Evolutionary conservation across 1,140 invertebrate genomes (phyloP).

Genomic region (Leguminivora glycinivorella): DNA sequence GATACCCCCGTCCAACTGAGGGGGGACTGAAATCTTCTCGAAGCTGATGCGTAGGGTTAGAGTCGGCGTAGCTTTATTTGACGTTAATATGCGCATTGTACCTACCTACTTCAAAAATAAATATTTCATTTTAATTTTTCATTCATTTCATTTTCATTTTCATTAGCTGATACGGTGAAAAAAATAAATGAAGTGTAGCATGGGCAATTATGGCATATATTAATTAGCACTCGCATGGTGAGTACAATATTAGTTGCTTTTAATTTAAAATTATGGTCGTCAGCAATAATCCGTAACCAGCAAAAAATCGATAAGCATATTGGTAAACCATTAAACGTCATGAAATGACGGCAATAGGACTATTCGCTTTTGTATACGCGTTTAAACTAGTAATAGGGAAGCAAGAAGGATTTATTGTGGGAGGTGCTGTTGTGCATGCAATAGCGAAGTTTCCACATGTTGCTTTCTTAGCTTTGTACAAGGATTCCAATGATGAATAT

Average conservation of each 20-base stretch:
- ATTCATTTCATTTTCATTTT: no score
- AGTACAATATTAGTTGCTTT: not conserved
- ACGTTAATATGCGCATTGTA: no score
- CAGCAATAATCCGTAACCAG: not conserved
- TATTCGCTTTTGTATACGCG: not conserved
- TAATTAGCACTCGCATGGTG: no score
- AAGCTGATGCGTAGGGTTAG: no score
- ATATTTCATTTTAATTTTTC: no score
- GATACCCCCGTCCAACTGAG: no score
- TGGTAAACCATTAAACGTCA: not conserved
- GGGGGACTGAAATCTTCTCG: no score
- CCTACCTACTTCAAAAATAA: no score
- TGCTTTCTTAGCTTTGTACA: constrained; percentile 13
- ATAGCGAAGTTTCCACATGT: constrained; percentile 31
- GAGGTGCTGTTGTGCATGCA: not conserved
- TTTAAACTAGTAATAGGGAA: not conserved
- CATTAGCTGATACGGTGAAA: no score
- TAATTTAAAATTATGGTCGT: not conserved
- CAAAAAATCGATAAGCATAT: not conserved
- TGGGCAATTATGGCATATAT: no score
- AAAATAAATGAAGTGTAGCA: no score
- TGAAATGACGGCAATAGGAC: not conserved
- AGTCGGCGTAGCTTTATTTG: no score
- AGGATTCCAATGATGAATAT: constrained; percentile 30
- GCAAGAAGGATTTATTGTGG: constrained; percentile 25